Percentiles rank a stretch among this genome's conserved stretches.
Evolutionary conservation across 1,140 invertebrate species (phyloP).

Genomic region (Neodiprion virginianus): DNA sequence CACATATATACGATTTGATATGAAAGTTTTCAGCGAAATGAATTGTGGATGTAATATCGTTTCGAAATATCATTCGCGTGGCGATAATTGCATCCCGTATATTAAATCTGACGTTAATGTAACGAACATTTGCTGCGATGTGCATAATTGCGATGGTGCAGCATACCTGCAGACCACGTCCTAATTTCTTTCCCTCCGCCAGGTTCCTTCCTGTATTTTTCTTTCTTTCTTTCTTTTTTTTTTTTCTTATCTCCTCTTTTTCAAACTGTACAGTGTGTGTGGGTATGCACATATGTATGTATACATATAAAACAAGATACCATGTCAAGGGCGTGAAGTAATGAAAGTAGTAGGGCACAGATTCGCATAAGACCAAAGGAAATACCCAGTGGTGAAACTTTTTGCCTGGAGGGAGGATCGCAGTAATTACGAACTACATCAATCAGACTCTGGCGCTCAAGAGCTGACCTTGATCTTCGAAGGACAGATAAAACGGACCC

Average conservation of each 20-base stretch:
- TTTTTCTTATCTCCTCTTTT: too few relatives aligned
- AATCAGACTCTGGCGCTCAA: neutral
- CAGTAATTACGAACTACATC: conserved; percentile 5
- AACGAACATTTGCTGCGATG: neutral
- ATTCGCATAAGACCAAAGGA: neutral
- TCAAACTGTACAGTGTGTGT: too few relatives aligned
- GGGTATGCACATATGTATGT: too few relatives aligned
- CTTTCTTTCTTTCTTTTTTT: too few relatives aligned
- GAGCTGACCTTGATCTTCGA: conserved; percentile 2
- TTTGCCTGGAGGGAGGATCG: neutral
- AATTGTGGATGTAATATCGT: neutral
- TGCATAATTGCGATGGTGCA: neutral
- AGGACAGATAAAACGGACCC: neutral
- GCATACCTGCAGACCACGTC: conserved; percentile 1
- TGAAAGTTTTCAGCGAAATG: neutral
- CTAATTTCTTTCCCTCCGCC: neutral
- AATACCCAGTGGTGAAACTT: neutral
- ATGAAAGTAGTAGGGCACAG: neutral
- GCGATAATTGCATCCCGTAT: neutral
- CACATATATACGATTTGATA: neutral
- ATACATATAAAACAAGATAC: neutral
- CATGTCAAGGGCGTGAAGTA: neutral
- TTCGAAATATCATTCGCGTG: neutral
- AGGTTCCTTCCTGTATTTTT: too few relatives aligned
- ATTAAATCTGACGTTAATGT: neutral